phyloP scores from a whole-genome alignment of 2,797 vertebrate genomes.

The Triplophysa bombifrons region DNA sequence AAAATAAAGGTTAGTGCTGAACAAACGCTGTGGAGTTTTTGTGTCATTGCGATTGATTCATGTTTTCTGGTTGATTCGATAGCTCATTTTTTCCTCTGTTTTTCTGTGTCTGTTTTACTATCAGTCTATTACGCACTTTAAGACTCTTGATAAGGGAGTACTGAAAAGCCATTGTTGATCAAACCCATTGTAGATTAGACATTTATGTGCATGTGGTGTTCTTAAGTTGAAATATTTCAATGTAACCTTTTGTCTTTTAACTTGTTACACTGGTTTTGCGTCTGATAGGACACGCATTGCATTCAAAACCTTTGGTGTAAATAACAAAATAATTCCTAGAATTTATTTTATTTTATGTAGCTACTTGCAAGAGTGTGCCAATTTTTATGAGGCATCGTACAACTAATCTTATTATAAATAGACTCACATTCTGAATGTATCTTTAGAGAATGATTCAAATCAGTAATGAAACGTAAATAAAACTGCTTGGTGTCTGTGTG shows the following conservation, averaged over 20 bases:
- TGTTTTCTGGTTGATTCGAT: slow-evolving; percentile 17
- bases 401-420: slow-evolving; percentile 1
- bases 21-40: slow-evolving; percentile 57
- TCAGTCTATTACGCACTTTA: neutral
- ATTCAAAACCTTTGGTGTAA: slow-evolving; percentile 2
- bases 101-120: neutral
- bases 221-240: slow-evolving; percentile 21
- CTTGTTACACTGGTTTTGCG: neutral
- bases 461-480: slow-evolving; percentile 30
- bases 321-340: neutral
- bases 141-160: neutral
- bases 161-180: neutral
- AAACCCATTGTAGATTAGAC: neutral
- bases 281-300: neutral
- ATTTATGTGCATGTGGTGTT: neutral
- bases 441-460: neutral
- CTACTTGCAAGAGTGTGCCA: neutral
- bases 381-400: neutral
- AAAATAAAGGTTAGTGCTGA: slow-evolving; percentile 74
- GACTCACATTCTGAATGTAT: neutral
- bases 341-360: neutral
- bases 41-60: slow-evolving; percentile 31
- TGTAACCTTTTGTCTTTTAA: slow-evolving; percentile 38
- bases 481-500: neutral
- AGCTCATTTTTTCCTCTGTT: slow-evolving; percentile 19